Conservation (phyloP, 1,140 invertebrate genomes). For the Atta colombica region DNA sequence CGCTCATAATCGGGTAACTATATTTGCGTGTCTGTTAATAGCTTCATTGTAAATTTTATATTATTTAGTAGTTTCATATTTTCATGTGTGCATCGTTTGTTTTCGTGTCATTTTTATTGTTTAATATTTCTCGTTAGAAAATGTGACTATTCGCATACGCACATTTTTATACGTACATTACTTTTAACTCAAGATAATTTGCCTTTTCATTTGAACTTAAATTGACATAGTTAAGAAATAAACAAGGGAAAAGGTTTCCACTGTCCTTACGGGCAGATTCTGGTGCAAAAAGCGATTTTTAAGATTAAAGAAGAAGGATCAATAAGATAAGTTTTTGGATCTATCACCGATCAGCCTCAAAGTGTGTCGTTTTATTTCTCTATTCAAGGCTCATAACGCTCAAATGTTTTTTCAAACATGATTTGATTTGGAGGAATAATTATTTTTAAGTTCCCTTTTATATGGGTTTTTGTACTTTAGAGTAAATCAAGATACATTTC, state of each 20-base stretch:
- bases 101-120: not conserved
- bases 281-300: too few species aligned
- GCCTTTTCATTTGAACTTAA: not conserved
- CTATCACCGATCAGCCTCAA: too few species aligned
- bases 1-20: not conserved
- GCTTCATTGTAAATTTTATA: not conserved
- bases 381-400: too few species aligned
- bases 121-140: not conserved
- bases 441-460: too few species aligned
- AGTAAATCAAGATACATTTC: too few species aligned
- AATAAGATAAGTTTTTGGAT: too few species aligned
- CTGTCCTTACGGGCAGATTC: too few species aligned
- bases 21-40: conserved; percentile 4
- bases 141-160: not conserved
- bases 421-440: too few species aligned
- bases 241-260: not conserved
- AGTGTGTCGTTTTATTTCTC: too few species aligned
- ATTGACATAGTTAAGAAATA: not conserved
- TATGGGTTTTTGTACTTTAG: too few species aligned
- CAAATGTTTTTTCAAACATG: too few species aligned
- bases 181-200: not conserved
- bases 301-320: too few species aligned
- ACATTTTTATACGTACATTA: not conserved
- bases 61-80: not conserved
- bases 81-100: not conserved